These are phyloP conservation scores for Coptotermes formosanus DNA, from an alignment of 1,140 invertebrate species.

Conservation along the genomic window DNA sequence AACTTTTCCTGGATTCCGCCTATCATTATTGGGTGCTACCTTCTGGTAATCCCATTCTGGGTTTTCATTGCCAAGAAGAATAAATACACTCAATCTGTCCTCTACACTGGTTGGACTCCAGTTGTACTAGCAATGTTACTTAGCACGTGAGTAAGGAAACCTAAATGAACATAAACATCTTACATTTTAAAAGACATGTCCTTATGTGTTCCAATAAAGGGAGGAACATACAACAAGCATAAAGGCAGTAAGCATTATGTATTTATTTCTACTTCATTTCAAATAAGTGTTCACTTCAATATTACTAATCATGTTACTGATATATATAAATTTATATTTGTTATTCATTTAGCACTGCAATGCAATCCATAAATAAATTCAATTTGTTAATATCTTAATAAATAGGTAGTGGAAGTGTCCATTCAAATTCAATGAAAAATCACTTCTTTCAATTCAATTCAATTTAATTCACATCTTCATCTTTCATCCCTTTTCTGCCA, in stretches of 20 bases:
- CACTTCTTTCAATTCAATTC: too few species aligned
- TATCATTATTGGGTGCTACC: conserved; percentile 35
- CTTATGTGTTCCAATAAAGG: neutral
- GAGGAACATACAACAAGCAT: neutral
- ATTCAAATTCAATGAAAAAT: too few species aligned
- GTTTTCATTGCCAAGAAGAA: conserved; percentile 75
- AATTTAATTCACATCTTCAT: too few species aligned
- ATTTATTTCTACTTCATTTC: too few species aligned
- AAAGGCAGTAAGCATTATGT: neutral
- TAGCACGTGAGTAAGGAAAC: conserved; percentile 57
- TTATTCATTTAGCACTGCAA: too few species aligned
- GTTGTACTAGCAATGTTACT: conserved; percentile 84
- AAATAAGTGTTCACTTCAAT: too few species aligned
- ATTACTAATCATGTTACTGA: too few species aligned
- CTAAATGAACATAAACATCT: neutral
- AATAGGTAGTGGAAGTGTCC: too few species aligned
- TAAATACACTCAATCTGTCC: conserved; percentile 70
- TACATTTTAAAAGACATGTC: neutral
- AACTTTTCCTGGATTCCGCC: conserved; percentile 62
- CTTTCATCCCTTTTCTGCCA: too few species aligned
- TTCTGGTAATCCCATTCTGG: conserved; percentile 75
- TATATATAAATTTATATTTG: too few species aligned
- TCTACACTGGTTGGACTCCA: conserved; percentile 80
- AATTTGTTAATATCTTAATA: too few species aligned
- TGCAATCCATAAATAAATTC: too few species aligned